Conservation (phyloP, 2,113 vertebrate species). For the Muntiacus muntjak region DNA sequence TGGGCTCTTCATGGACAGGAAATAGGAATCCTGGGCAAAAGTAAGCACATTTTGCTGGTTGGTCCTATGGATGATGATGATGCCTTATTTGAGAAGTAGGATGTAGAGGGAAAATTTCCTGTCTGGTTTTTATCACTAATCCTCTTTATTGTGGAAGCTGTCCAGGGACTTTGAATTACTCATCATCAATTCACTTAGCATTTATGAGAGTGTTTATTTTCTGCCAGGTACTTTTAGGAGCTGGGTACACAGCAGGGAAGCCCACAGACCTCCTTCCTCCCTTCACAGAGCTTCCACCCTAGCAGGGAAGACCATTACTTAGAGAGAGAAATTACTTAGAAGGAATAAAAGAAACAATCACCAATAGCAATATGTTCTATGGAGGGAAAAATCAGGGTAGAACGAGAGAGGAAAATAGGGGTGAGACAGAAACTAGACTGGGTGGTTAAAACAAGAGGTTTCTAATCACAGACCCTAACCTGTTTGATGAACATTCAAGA, state of each 20-base stretch:
- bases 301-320: neutral
- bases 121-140: neutral
- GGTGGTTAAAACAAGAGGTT: neutral
- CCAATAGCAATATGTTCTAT: neutral
- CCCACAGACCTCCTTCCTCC: neutral
- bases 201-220: neutral
- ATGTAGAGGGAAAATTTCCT: neutral
- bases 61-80: neutral
- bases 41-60: neutral
- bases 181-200: neutral
- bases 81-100: neutral
- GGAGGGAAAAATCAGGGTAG: neutral
- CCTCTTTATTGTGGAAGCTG: neutral
- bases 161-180: neutral
- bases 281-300: neutral
- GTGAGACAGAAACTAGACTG: neutral
- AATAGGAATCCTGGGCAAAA: neutral
- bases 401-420: neutral
- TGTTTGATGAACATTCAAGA: neutral
- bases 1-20: neutral
- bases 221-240: conserved; percentile 12
- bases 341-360: neutral
- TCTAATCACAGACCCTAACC: neutral
- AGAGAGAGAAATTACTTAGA: neutral
- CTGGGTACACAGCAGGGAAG: neutral